Evolutionary conservation across 2,888 invertebrate genomes (phyloP), one percentile per base, ranked within the genome.

Genomic region (Torymus tubicola): DNA sequence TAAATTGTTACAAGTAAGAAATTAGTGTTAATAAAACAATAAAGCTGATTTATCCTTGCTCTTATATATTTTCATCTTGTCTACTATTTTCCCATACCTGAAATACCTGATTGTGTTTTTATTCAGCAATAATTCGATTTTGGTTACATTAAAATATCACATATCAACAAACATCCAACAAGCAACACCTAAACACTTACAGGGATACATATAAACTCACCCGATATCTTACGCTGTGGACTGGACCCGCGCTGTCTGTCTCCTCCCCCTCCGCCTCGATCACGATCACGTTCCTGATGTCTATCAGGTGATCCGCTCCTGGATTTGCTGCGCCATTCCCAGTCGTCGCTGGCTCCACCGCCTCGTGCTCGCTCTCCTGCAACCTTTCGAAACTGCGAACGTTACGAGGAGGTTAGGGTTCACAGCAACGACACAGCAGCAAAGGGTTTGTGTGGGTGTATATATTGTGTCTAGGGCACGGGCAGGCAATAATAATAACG

Each of bases 311-410:
- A 91, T 11, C 90, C 89, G 64, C 89, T 87, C 77, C 90, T 87
- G 11, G 90, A 90, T 81, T 89, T 90, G 85, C 88, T 90, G 79
- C 90, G 88, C 88, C 91, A 91, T 77, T 92, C 92, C 81, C 91
- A 86, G 80, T 91, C 91, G 52, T 89, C 86, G 69, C 90, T 86
- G 74, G 90, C 91, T 50, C 91, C 89, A 52, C 90, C 42, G 42
- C 42, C 42, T 42, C 42, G 42, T 8, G 42, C 42, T 42, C 42
- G 89, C 85, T 91, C 91, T 68, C 91, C 91, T 88, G 91, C 91
- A 88, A 91, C 91, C 90, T 91, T 90, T 89, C 90, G 90, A 90
- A 90, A 90, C 90, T 91, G 90, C 86, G 89, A 90, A 87, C 89
- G 89, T 85, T 89, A 90, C 21, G 64, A 74, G 57, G 67, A 58